Base-by-base conservation (phyloP, 2,797 vertebrate genomes). In the Dermochelys coriacea region DNA sequence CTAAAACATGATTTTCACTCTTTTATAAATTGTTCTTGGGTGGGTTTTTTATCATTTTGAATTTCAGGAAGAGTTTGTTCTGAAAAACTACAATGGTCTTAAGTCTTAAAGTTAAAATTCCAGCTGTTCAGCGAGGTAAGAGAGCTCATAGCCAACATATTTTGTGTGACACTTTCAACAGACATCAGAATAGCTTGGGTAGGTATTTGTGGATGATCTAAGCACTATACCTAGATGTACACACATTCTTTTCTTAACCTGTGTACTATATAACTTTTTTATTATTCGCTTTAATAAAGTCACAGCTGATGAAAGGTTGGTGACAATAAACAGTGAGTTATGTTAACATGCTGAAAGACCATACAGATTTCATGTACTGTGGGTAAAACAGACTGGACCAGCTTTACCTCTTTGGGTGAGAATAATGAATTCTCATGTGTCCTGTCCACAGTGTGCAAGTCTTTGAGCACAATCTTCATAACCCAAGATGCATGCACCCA, bases 131-230 rank as follows among this genome's bases (percentile, higher is more conserved):
- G 34, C 0, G 0, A 78, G 49, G 47, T 50, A 10, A 29, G 49
- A 57, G 55, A 78, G 71, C 34, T 81, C 51, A n/a, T 74, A 34
- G 85, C 16, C 0, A 1, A 57, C 74, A 14, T 59, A 61, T 61
- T 34, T 57, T 14, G 21, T 1, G 0, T 18, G 1, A 5, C 0
- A 0, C 64, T 29, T 27, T 11, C 23, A 3, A 16, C 1, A 49
- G 25, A 9, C 64, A 52, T 1, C 57, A 31, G 45, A 84, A 45
- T 57, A 84, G n/a, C 23, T 86, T 51, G 34, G 6, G 59, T 61
- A 31, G 12, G 14, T 49, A 49, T 49, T 49, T 49, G 6, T 49
- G 47, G 47, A 49, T 49, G 49, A 49, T 49, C 47, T 49, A 52
- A 19, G 51, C 51, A 52, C 51, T 51, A 51, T 51, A 51, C 19